Evolutionary conservation across 2,888 invertebrate genomes (phyloP).

Genomic region (Hartigia nigra): DNA sequence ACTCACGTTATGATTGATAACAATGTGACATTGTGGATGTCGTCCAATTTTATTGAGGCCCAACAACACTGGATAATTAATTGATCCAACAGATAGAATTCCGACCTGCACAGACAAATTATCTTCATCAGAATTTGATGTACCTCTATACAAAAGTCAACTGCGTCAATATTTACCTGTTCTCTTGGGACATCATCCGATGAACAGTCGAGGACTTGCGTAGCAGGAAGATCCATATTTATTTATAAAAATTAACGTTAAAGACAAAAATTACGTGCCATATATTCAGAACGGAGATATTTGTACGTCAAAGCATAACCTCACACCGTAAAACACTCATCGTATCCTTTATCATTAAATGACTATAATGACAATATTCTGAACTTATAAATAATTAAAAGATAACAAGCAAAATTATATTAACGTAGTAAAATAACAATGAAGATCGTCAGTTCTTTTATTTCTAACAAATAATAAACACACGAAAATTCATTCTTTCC

Average conservation of each 20-base stretch:
- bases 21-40: slow-evolving; percentile 27
- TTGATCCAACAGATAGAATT: slow-evolving; percentile 24
- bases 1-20: slow-evolving; percentile 38
- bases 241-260: neutral
- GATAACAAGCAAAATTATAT: neutral
- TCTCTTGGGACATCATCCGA: neutral
- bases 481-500: neutral
- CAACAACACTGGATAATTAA: slow-evolving; percentile 26
- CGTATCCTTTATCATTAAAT: neutral
- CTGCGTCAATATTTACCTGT: neutral
- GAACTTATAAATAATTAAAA: neutral
- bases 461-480: neutral
- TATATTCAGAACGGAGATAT: too few relatives aligned
- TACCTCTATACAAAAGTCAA: neutral
- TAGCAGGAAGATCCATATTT: neutral
- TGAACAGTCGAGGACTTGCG: neutral
- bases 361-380: neutral
- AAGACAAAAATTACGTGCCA: neutral
- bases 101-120: slow-evolving; percentile 31
- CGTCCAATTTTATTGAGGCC: slow-evolving; percentile 44
- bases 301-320: neutral
- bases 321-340: neutral
- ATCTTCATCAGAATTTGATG: neutral
- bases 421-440: too few relatives aligned
- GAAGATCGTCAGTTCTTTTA: neutral